phyloP scores from a whole-genome alignment of 2,797 vertebrate genomes.

The Menidia menidia region DNA sequence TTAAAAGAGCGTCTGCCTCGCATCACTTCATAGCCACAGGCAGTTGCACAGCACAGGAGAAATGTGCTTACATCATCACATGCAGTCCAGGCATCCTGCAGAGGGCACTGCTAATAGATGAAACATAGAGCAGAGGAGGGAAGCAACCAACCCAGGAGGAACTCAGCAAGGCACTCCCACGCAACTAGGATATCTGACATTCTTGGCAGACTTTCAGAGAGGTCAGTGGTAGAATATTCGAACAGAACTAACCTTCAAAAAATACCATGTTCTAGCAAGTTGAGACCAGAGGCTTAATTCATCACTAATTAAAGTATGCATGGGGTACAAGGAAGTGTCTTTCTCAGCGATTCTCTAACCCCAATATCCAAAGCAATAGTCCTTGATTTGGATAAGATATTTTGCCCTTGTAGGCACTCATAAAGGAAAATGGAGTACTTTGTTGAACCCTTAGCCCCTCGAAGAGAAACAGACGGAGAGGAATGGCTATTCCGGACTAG shows the following conservation, averaged over 20 bases:
- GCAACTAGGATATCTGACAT: slow-evolving; percentile 83
- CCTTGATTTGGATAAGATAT: slow-evolving; percentile 74
- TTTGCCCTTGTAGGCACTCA: slow-evolving; percentile 48
- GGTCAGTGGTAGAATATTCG: slow-evolving; percentile 82
- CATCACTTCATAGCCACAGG: slow-evolving; percentile 69
- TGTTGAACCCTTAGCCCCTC: slow-evolving; percentile 51
- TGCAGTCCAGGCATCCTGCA: slow-evolving; percentile 78
- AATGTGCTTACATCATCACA: slow-evolving; percentile 84
- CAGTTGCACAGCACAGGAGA: slow-evolving; percentile 67
- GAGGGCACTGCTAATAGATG: slow-evolving; percentile 84
- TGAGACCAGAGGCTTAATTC: slow-evolving; percentile 75
- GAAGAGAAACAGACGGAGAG: slow-evolving; percentile 25
- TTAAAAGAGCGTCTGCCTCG: slow-evolving; percentile 58
- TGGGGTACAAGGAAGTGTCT: slow-evolving; percentile 66
- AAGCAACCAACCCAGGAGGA: slow-evolving; percentile 58
- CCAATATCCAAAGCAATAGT: slow-evolving; percentile 60
- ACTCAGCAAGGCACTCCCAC: slow-evolving; percentile 73
- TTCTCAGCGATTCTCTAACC: slow-evolving; percentile 64
- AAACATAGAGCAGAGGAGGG: slow-evolving; percentile 58
- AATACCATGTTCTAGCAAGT: slow-evolving; percentile 56
- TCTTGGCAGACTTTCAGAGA: slow-evolving; percentile 81
- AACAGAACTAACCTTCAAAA: slow-evolving; percentile 73
- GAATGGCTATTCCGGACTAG: slow-evolving; percentile 26
- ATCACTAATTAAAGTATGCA: slow-evolving; percentile 80
- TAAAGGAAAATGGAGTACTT: slow-evolving; percentile 54